These are phyloP conservation scores for Entomobrya multifasciata DNA, from an alignment of 2,888 invertebrate genomes.

Conservation along the genomic window DNA sequence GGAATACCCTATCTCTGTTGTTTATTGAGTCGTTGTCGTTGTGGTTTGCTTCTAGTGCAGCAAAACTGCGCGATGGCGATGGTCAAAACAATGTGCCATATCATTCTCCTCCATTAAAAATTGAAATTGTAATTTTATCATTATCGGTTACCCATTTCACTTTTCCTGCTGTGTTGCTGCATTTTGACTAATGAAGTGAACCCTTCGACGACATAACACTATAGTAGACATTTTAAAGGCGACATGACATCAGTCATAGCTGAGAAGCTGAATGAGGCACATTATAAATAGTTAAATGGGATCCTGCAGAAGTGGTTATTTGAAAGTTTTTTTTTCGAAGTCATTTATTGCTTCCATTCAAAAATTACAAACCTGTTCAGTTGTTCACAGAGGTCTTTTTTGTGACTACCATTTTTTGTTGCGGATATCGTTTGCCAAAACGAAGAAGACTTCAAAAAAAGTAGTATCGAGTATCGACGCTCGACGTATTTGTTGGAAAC, in stretches of 20 bases:
- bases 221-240: slow-evolving; percentile 16
- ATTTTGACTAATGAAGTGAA: background rate
- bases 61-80: too few species aligned
- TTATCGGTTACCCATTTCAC: slow-evolving; percentile 56
- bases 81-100: background rate
- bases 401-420: too few species aligned
- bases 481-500: background rate
- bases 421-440: too few species aligned
- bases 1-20: too few species aligned
- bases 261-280: slow-evolving; percentile 29
- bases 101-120: background rate
- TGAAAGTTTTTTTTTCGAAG: background rate
- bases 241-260: slow-evolving; percentile 46
- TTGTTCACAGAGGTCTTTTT: too few species aligned
- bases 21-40: too few species aligned
- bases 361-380: too few species aligned
- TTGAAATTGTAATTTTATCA: background rate
- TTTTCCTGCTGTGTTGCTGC: slow-evolving; percentile 33
- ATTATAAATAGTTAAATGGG: background rate
- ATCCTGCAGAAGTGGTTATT: background rate
- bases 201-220: background rate
- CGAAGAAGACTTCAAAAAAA: too few species aligned
- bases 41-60: too few species aligned
- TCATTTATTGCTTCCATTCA: background rate
- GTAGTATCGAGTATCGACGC: background rate